These are phyloP conservation scores for Aphis craccivora DNA, from an alignment of 1,140 invertebrate genomes.

Conservation along the genomic window DNA sequence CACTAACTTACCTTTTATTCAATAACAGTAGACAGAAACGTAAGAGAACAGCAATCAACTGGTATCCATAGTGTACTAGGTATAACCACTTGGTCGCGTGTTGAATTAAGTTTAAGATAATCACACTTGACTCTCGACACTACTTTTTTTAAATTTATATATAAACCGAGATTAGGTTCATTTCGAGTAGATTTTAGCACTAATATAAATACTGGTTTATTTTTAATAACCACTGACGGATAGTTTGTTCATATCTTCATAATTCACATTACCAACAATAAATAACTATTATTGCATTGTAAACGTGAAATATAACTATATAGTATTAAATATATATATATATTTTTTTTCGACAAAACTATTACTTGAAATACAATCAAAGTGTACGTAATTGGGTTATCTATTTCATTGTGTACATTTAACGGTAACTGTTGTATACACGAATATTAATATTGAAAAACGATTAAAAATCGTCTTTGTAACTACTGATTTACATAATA, in stretches of 20 bases:
- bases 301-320: background rate
- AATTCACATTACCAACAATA: background rate
- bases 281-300: background rate
- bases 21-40: background rate
- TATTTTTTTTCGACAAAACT: background rate
- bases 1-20: background rate
- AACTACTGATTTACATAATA: background rate
- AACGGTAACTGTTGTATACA: background rate
- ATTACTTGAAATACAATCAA: background rate
- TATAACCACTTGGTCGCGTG: background rate
- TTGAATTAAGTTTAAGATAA: background rate
- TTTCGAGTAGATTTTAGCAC: conserved; percentile 9
- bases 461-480: background rate
- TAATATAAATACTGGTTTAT: conserved; percentile 24
- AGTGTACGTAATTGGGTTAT: background rate
- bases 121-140: conserved; percentile 14
- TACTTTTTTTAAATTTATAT: conserved; percentile 5
- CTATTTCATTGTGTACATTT: background rate
- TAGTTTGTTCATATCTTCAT: background rate
- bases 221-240: background rate
- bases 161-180: background rate
- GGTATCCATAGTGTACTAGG: background rate
- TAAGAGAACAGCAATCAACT: background rate
- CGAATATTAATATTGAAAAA: background rate
- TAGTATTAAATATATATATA: background rate